Evolutionary conservation across 2,888 invertebrate genomes (phyloP).

Genomic region (Athalia cordata): DNA sequence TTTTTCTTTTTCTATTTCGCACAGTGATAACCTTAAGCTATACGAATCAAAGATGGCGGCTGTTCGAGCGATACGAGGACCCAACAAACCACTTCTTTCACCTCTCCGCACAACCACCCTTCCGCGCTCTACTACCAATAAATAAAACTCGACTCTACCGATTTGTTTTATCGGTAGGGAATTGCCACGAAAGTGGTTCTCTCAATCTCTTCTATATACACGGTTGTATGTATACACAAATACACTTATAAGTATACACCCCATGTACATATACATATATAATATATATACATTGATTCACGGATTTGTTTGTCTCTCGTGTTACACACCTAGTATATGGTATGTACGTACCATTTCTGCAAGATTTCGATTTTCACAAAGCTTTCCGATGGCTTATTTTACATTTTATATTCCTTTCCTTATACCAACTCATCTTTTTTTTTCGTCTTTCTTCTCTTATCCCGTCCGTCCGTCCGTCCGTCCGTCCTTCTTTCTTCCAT

Average conservation of each 20-base stretch:
- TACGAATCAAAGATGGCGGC: constrained; percentile 35
- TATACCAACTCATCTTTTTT: too few species aligned
- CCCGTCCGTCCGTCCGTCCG: too few species aligned
- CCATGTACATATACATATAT: not conserved
- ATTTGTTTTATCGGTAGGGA: constrained; percentile 41
- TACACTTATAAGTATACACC: too few species aligned
- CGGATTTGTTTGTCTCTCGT: constrained; percentile 23
- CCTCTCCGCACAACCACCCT: not conserved
- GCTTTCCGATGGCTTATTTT: too few species aligned
- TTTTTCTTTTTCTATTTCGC: not conserved
- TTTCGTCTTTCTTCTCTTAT: too few species aligned
- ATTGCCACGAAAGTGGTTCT: constrained; percentile 41
- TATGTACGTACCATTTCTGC: too few species aligned
- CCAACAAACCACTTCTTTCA: not conserved
- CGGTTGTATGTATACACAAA: not conserved
- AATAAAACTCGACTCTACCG: constrained; percentile 35
- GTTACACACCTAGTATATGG: not conserved
- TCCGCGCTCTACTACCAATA: constrained; percentile 12
- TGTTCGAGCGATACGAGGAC: constrained; percentile 13
- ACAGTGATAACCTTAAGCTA: constrained; percentile 30
- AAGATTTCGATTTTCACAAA: too few species aligned
- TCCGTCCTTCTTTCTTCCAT: too few species aligned
- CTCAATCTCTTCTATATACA: constrained; percentile 28
- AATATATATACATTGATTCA: not conserved
- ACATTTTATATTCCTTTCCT: too few species aligned